phyloP scores from a whole-genome alignment of 2,797 vertebrate genomes.

The Labroides dimidiatus region DNA sequence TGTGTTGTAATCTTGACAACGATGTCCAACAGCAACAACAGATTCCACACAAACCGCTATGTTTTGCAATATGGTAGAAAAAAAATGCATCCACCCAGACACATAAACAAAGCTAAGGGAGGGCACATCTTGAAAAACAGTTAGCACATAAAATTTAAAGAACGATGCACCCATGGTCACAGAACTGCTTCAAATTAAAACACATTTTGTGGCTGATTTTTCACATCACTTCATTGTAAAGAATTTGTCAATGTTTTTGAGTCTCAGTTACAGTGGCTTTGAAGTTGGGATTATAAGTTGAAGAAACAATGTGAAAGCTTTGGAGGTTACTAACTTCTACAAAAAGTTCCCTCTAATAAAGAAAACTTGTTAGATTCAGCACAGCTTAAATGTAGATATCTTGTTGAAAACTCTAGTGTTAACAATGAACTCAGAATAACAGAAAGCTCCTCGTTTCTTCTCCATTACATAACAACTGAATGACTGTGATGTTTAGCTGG shows the following conservation, averaged over 20 bases:
- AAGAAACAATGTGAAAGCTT: no score
- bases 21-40: constrained; percentile 27
- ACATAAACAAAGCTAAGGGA: constrained; percentile 7
- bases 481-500: no score
- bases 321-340: no score
- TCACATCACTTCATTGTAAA: background rate
- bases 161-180: background rate
- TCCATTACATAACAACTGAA: no score
- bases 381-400: no score
- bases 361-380: no score
- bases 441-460: no score
- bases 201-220: background rate
- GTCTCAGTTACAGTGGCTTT: no score
- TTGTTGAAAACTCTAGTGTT: no score
- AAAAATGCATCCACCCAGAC: background rate
- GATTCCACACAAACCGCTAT: constrained; percentile 30
- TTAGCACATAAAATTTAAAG: background rate
- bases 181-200: background rate
- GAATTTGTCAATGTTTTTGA: background rate
- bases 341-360: no score
- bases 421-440: no score
- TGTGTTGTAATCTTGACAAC: constrained; percentile 12
- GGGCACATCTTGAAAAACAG: background rate
- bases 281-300: no score
- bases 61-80: constrained; percentile 35